Percentiles rank a stretch among this genome's conserved stretches.
Evolutionary conservation across 1,140 invertebrate genomes (phyloP).

Genomic region (Drosophila willistoni): DNA sequence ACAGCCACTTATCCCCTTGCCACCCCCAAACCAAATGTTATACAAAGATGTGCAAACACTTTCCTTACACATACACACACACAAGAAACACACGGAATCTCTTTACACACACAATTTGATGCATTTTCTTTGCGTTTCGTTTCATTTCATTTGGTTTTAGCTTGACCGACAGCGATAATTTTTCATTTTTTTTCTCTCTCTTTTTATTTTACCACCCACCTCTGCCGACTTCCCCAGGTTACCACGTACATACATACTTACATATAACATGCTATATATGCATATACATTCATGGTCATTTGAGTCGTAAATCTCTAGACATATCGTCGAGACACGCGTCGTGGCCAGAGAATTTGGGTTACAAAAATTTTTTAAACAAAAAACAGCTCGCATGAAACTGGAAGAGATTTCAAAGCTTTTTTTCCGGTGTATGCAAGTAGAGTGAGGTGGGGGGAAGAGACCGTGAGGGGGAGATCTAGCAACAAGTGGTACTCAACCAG

Average conservation of each 20-base stretch:
- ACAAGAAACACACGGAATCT: not conserved
- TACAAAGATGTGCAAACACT: conserved; percentile 32
- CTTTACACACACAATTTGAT: conserved; percentile 46
- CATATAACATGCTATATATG: conserved; percentile 33
- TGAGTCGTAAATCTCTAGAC: conserved; percentile 57
- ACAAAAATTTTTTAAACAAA: conserved; percentile 19
- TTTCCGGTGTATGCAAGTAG: conserved; percentile 9
- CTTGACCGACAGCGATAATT: conserved; percentile 50
- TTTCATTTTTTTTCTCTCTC: not conserved
- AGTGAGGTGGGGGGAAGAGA: not conserved
- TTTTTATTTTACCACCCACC: conserved; percentile 3
- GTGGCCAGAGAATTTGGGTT: conserved; percentile 49
- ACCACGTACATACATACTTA: conserved; percentile 36
- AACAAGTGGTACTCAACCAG: conserved; percentile 56
- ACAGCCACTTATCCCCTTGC: not conserved
- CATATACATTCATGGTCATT: conserved; percentile 65
- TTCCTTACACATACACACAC: conserved; percentile 26
- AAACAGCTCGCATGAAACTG: conserved; percentile 3
- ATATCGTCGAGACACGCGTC: conserved; percentile 47
- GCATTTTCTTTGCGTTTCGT: conserved; percentile 34
- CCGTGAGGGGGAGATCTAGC: not conserved
- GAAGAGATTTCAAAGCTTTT: conserved; percentile 10
- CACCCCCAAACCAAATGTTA: conserved; percentile 5
- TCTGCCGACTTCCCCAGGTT: not conserved
- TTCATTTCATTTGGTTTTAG: conserved; percentile 42